Evolutionary conservation across 2,888 invertebrate genomes (phyloP).

Genomic region (Ptychoptera contaminata): DNA sequence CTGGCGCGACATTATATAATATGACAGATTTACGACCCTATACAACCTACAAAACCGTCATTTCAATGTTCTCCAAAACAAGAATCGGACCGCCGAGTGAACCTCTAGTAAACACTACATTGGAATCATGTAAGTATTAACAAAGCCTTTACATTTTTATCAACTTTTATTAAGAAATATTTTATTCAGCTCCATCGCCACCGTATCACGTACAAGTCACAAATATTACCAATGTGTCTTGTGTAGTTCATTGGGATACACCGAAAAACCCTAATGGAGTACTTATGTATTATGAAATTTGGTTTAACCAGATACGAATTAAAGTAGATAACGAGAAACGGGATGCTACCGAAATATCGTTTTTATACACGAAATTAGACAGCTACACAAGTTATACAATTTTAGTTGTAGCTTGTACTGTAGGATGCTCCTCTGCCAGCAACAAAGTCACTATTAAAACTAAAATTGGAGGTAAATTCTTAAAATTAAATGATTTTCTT

Average conservation of each 20-base stretch:
- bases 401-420: slow-evolving; percentile 54
- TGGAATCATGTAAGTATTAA: neutral
- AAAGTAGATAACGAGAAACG: slow-evolving; percentile 4
- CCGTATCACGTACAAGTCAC: slow-evolving; percentile 35
- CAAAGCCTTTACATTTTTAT: neutral
- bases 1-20: slow-evolving; percentile 28
- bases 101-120: slow-evolving; percentile 35
- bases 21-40: slow-evolving; percentile 54
- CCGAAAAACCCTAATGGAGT: slow-evolving; percentile 59
- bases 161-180: neutral
- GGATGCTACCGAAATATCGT: slow-evolving; percentile 12
- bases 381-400: slow-evolving; percentile 54
- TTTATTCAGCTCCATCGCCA: slow-evolving; percentile 34
- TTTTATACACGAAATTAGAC: slow-evolving; percentile 28
- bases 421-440: slow-evolving; percentile 43
- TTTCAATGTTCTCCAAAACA: slow-evolving; percentile 44
- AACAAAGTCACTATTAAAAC: slow-evolving; percentile 38
- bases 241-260: slow-evolving; percentile 44
- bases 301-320: slow-evolving; percentile 9
- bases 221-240: slow-evolving; percentile 41
- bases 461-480: slow-evolving; percentile 37
- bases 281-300: slow-evolving; percentile 48
- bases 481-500: too few species aligned
- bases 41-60: slow-evolving; percentile 53
- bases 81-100: slow-evolving; percentile 41